Conservation (phyloP, 1,140 invertebrate genomes). For the Psix sp. region DNA sequence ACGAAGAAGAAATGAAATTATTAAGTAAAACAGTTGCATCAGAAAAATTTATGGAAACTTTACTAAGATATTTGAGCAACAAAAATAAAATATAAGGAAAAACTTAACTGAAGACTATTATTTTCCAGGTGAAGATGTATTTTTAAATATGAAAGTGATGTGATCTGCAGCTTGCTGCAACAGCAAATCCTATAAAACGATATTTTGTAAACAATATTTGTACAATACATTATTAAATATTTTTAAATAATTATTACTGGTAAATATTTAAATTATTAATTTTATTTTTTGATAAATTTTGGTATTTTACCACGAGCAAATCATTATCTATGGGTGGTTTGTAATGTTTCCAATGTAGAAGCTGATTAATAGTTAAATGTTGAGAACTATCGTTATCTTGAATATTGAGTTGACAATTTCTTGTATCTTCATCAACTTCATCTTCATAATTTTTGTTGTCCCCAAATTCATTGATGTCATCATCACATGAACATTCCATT, state of each 20-base stretch:
- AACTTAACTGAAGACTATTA: slow-evolving; percentile 3
- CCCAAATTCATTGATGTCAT: slow-evolving; percentile 37
- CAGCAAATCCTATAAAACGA: slow-evolving; percentile 63
- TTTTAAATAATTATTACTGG: too few species aligned
- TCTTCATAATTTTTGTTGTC: slow-evolving; percentile 32
- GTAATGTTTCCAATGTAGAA: slow-evolving; percentile 68
- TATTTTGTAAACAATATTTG: neutral
- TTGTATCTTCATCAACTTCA: slow-evolving; percentile 28
- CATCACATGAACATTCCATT: slow-evolving; percentile 66
- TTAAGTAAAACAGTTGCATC: slow-evolving; percentile 42
- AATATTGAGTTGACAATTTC: slow-evolving; percentile 59
- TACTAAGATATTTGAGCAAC: slow-evolving; percentile 32
- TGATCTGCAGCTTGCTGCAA: slow-evolving; percentile 58
- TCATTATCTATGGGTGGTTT: slow-evolving; percentile 62
- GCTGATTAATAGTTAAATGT: slow-evolving; percentile 70
- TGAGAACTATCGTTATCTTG: slow-evolving; percentile 46
- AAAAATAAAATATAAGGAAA: slow-evolving; percentile 62
- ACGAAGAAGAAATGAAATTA: slow-evolving; percentile 59
- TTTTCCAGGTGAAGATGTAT: slow-evolving; percentile 50
- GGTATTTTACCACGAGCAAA: slow-evolving; percentile 60
- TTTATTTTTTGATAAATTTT: neutral
- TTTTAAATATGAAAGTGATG: slow-evolving; percentile 71
- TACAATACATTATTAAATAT: slow-evolving; percentile 3
- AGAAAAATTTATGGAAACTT: slow-evolving; percentile 30
- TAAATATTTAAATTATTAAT: too few species aligned